Base-by-base conservation (phyloP, 2,113 vertebrate genomes). In the Burhinus bistriatus region DNA sequence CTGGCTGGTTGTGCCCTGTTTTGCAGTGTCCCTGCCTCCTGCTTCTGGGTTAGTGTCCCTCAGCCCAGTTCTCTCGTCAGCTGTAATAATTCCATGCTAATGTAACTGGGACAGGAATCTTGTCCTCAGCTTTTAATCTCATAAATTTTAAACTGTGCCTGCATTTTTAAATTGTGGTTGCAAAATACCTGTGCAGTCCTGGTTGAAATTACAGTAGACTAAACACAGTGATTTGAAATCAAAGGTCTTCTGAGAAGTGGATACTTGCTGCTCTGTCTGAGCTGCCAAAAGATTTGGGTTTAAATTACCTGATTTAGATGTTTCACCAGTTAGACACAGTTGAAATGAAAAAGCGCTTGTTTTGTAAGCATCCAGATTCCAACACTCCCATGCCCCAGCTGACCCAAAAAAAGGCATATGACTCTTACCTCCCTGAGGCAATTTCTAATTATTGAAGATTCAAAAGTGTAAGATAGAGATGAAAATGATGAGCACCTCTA, bases 141-240 rank as follows among this genome's bases (percentile, higher is more conserved):
- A 83, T 54, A 29, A 42, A 68, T 90, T 85, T 95, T 70, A 69
- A 96, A 87, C 72, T 34, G 7, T 76, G 78, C 52, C 76, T 58
- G 44, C 73, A 40, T 84, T 92, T 96, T 91, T 15, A 65, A 93
- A 87, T 47, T 55, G 21, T 85, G 77, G 83, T 71, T 87, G 44
- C 62, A 76, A 94, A 91, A 92, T 89, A 69, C 32, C 62, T 44
- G 22, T 23, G 9, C 51, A 29, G 66, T 62, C n/a, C 59, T 86
- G 89, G 70, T n/a, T 97, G 93, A 90, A 97, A 97, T 97, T 96
- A 94, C 95, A 95, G 93, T 54, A 87, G 81, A 13, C 29, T 83
- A 59, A 79, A 85, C 29, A 30, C 64, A 59, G 84, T 25, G 64
- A 83, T 77, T 55, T 90, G 58, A 86, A 96, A 95, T 87, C 62